Base-by-base conservation (phyloP, 1,140 invertebrate genomes). In the Drosophila ficusphila region DNA sequence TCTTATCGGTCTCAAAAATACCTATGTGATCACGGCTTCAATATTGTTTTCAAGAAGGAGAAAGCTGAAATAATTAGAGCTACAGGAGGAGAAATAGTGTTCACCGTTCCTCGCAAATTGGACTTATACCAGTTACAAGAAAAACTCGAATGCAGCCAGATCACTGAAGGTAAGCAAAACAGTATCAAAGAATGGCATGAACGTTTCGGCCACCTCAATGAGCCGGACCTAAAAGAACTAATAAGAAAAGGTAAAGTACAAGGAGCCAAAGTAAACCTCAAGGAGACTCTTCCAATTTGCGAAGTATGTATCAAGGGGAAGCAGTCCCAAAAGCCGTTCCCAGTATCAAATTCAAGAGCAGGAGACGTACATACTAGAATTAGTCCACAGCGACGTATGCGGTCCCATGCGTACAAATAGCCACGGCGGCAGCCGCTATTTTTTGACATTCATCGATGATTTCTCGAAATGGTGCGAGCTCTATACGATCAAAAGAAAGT, bases 231-330 rank as follows among this genome's bases (percentile, higher is more conserved):
- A 5, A 65, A 58, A 65, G 19, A 65, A 41, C 31, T 47, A 2
- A 57, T 57, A 2, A 3, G 38, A 57, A 57, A 57, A 29, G 34
- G 34, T 4, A 47, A 21, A 41, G 25, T 57, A 2, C 25, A 48
- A 25, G 49, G 41, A 47, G 18, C 51, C 11, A 9, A 14, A 1
- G 46, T 36, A 33, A 61, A 41, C 14, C 9, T 25, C 7, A 31
- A 42, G 12, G 27, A 61, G 16, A 51, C 4, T 52, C 29, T 51
- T 12, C 38, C 38, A 14, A 61, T 52, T n/a, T 51, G 57, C 12
- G 52, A 65, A 57, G 12, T 56, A 57, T 48, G 34, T 7, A 57
- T 39, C 16, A 64, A 54, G 39, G 41, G 31, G 41, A 29, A 64
- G 33, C 60, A 62, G 11, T 53, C 12, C 16, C 19, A 36, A 8